Evolutionary conservation across 2,113 vertebrate species (phyloP).

Genomic region (Phoxinus phoxinus): DNA sequence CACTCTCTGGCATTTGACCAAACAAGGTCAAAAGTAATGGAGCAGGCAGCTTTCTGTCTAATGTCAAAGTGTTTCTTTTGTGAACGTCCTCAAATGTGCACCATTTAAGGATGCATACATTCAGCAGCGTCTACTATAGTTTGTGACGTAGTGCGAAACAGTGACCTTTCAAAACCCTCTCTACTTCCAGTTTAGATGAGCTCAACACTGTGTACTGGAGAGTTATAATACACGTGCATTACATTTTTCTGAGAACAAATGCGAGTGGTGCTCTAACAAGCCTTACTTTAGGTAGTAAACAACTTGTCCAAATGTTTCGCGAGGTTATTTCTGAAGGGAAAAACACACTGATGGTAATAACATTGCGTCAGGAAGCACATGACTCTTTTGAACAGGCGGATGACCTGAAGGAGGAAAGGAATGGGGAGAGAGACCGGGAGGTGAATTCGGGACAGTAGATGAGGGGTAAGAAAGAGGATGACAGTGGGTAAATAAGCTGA

Average conservation of each 20-base stretch:
- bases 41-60: constrained; percentile 26
- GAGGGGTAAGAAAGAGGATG: not conserved
- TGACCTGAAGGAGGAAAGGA: constrained; percentile 11
- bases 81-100: not conserved
- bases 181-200: not conserved
- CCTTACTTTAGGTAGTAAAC: not conserved
- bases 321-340: constrained; percentile 4
- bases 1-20: constrained; percentile 20
- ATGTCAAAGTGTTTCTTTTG: constrained; percentile 27
- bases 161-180: not conserved
- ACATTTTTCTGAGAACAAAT: not conserved
- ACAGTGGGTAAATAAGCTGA: not conserved
- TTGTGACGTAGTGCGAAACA: not conserved
- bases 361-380: not conserved
- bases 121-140: not conserved
- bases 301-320: not conserved
- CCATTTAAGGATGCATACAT: constrained; percentile 14
- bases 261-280: not conserved
- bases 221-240: constrained; percentile 1
- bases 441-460: not conserved
- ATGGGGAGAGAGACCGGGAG: not conserved
- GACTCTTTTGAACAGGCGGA: constrained; percentile 2
- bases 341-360: not conserved
- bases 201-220: not conserved
- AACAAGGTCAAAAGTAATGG: constrained; percentile 49